Percentiles rank a stretch among this genome's conserved stretches.
Evolutionary conservation across 1,140 invertebrate species (phyloP).

Genomic region (Pseudobourletiella spinata): DNA sequence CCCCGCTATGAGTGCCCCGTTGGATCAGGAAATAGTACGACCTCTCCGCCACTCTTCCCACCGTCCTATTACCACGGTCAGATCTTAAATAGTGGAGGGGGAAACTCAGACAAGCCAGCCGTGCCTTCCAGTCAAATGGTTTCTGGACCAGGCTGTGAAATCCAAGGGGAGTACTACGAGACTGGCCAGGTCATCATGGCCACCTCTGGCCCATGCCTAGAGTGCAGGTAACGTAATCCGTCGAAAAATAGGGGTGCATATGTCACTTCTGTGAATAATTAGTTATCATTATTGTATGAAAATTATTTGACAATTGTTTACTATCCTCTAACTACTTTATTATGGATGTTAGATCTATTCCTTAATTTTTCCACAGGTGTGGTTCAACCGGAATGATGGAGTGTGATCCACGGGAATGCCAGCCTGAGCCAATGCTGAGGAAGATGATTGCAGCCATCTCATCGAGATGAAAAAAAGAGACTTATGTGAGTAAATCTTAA

Average conservation of each 20-base stretch:
- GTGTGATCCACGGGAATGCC: constrained; percentile 78
- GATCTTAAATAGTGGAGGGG: constrained; percentile 18
- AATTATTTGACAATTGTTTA: too few species aligned
- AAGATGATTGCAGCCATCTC: constrained; percentile 66
- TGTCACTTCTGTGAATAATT: too few species aligned
- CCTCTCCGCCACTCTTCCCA: constrained; percentile 68
- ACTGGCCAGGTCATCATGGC: constrained; percentile 71
- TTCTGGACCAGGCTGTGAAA: constrained; percentile 67
- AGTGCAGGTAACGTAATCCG: constrained; percentile 91
- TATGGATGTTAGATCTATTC: too few species aligned
- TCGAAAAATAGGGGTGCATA: too few species aligned
- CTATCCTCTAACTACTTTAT: too few species aligned
- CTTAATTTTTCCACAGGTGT: constrained; percentile 63
- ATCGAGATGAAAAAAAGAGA: constrained; percentile 25
- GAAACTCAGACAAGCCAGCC: neutral
- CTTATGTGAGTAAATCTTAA: constrained; percentile 17
- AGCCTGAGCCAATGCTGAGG: constrained; percentile 73
- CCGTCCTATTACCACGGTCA: constrained; percentile 60
- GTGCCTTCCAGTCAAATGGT: constrained; percentile 44
- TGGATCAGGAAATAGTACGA: constrained; percentile 64
- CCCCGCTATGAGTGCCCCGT: constrained; percentile 88
- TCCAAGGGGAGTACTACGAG: constrained; percentile 68
- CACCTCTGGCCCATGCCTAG: constrained; percentile 78
- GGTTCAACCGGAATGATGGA: constrained; percentile 83
- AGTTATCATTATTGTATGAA: too few species aligned